A percentile compares a stretch with the other conserved stretches of the same genome.
These are phyloP conservation scores for Synanthedon andrenaeformis DNA, from an alignment of 2,888 invertebrate species.

Conservation along the genomic window DNA sequence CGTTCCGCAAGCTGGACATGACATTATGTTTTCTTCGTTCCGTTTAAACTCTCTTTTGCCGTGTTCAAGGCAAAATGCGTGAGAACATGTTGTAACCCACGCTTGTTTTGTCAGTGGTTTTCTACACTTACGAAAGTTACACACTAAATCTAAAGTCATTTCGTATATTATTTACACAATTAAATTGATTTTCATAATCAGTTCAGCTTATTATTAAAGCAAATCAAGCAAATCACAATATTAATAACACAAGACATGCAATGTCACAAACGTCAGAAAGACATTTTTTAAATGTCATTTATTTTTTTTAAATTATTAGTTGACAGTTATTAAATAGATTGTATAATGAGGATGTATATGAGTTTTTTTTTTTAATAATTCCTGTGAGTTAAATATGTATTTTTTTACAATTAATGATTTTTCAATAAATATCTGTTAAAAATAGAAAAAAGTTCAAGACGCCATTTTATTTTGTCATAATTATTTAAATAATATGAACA, in stretches of 20 bases:
- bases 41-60: slow-evolving; percentile 61
- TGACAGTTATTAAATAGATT: neutral
- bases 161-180: slow-evolving; percentile 6
- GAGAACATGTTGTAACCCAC: slow-evolving; percentile 68
- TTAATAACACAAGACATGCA: neutral
- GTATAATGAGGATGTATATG: neutral
- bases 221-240: too few relatives aligned
- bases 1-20: slow-evolving; percentile 63
- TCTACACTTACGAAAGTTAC: slow-evolving; percentile 66
- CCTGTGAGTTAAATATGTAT: too few relatives aligned
- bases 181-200: neutral
- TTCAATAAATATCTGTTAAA: too few relatives aligned
- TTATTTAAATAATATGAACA: too few relatives aligned
- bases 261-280: too few relatives aligned
- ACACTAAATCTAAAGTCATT: slow-evolving; percentile 56
- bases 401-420: too few relatives aligned
- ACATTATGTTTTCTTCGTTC: slow-evolving; percentile 50
- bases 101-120: slow-evolving; percentile 55
- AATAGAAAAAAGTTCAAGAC: neutral
- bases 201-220: too few relatives aligned
- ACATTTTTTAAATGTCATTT: neutral
- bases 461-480: neutral
- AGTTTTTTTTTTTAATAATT: neutral
- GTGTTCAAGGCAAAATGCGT: slow-evolving; percentile 67
- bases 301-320: neutral